Conservation (phyloP, 1,140 invertebrate species). For the Aleiodes sp. region DNA sequence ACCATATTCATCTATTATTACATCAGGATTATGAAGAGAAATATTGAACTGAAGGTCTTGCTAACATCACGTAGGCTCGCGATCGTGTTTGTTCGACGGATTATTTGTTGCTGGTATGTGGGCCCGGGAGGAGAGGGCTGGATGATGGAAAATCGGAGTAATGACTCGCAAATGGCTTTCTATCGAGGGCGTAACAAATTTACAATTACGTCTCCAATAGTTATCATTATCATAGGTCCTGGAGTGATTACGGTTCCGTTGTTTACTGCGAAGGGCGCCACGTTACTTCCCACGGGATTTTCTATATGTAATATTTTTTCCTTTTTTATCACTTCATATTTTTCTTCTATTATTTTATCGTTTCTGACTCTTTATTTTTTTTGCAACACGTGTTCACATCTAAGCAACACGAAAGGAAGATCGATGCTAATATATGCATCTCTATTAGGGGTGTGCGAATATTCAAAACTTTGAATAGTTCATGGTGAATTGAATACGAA, state of each 20-base stretch:
- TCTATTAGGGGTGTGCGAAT: too few species aligned
- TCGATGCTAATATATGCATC: not conserved
- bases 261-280: constrained; percentile 31
- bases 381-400: not conserved
- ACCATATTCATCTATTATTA: not conserved
- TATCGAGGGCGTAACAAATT: constrained; percentile 62
- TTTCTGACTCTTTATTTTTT: not conserved
- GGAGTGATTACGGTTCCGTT: constrained; percentile 49
- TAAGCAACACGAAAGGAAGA: not conserved
- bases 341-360: constrained; percentile 5
- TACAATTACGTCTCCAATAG: constrained; percentile 59
- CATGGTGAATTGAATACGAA: too few species aligned
- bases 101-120: not conserved
- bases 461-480: too few species aligned
- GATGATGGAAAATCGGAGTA: constrained; percentile 58
- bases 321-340: not conserved
- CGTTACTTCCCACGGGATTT: constrained; percentile 51
- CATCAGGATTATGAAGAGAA: too few species aligned
- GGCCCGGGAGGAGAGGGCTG: constrained; percentile 12
- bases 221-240: constrained; percentile 56
- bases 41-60: not conserved
- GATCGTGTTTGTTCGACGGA: constrained; percentile 18
- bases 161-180: constrained; percentile 60
- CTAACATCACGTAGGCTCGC: not conserved
- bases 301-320: not conserved